Evolutionary conservation across 2,888 invertebrate genomes (phyloP).

Genomic region (Leptothorax acervorum): DNA sequence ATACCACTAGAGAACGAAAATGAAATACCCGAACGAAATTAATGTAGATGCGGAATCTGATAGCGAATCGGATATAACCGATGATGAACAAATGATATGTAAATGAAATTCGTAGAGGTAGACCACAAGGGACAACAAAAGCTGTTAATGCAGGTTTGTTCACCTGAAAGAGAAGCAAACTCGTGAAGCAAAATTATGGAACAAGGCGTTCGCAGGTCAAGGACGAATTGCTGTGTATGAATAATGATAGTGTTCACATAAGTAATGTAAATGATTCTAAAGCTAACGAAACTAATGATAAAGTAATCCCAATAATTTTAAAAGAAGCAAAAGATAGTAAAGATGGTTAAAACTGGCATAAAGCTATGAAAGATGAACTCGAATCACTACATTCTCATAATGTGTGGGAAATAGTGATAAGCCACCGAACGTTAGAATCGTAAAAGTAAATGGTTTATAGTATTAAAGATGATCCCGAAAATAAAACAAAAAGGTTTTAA

Average conservation of each 20-base stretch:
- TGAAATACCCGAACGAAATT: not conserved
- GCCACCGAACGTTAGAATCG: no score
- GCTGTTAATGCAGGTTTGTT: no score
- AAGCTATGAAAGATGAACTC: no score
- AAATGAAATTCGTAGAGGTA: no score
- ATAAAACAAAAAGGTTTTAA: no score
- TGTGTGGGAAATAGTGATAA: no score
- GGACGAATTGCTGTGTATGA: not conserved
- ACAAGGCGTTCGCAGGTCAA: not conserved
- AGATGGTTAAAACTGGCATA: not conserved
- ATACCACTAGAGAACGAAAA: not conserved
- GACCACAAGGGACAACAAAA: no score
- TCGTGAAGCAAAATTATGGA: not conserved
- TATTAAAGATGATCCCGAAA: no score
- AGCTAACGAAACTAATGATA: not conserved
- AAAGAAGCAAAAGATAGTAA: not conserved
- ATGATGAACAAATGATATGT: not conserved
- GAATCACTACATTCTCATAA: no score
- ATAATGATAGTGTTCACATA: not conserved
- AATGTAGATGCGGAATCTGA: not conserved
- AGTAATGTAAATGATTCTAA: not conserved
- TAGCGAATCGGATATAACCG: not conserved
- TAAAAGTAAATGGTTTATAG: no score
- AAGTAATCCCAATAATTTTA: not conserved
- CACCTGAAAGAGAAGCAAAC: not conserved